Evolutionary conservation across 2,797 vertebrate genomes (phyloP).

Genomic region (Mus caroli): DNA sequence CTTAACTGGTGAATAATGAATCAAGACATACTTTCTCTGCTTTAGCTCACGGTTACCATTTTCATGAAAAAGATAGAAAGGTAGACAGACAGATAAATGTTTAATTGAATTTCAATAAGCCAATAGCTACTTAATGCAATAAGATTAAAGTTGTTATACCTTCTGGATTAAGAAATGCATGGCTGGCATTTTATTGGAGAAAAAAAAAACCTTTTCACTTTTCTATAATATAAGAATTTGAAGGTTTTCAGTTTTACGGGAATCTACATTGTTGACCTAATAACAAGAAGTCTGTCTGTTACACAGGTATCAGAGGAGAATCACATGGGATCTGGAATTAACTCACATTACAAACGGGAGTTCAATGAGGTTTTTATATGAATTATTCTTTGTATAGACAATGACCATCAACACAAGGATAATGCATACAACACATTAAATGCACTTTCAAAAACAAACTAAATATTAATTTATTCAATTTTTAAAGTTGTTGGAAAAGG

Average conservation of each 20-base stretch:
- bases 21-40: background rate
- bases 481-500: background rate
- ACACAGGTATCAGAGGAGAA: background rate
- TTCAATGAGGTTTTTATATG: background rate
- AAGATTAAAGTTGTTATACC: background rate
- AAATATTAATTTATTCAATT: constrained; percentile 18
- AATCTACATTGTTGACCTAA: background rate
- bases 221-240: background rate
- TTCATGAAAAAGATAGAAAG: background rate
- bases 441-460: constrained; percentile 44
- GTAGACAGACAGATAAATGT: background rate
- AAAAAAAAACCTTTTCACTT: background rate
- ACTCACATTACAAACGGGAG: background rate
- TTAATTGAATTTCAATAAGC: background rate
- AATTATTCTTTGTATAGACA: constrained; percentile 23
- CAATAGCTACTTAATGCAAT: background rate
- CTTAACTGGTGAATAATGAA: background rate
- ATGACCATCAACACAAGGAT: background rate
- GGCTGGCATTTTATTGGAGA: background rate
- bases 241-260: background rate
- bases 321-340: background rate
- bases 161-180: background rate
- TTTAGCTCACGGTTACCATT: background rate
- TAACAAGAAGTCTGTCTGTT: background rate
- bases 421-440: background rate